Evolutionary conservation across 2,888 invertebrate species (phyloP).

Genomic region (Acrobasis repandana): DNA sequence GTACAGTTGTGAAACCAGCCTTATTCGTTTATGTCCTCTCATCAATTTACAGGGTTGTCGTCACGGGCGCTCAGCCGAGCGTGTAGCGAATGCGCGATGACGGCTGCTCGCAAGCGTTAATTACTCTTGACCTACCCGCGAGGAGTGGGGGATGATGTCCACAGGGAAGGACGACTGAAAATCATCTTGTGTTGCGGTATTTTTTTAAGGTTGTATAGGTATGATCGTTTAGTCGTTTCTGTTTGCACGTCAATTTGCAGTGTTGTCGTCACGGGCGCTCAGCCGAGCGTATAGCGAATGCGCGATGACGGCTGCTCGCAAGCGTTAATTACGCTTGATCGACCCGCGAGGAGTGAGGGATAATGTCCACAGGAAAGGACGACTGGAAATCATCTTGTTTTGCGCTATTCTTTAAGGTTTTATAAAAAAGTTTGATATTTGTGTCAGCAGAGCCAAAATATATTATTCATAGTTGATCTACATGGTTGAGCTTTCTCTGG

Average conservation of each 20-base stretch:
- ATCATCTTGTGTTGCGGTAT: constrained; percentile 4
- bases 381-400: constrained; percentile 18
- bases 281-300: constrained; percentile 52
- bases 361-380: constrained; percentile 2
- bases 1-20: too few species aligned
- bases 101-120: constrained; percentile 66
- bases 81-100: constrained; percentile 60
- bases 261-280: constrained; percentile 36
- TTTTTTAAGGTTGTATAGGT: not conserved
- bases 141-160: constrained; percentile 29
- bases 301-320: constrained; percentile 67
- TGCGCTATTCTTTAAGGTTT: not conserved
- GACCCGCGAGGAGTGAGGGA: constrained; percentile 36
- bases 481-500: too few species aligned
- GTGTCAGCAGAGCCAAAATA: too few species aligned
- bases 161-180: constrained; percentile 11
- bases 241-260: not conserved
- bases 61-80: constrained; percentile 44
- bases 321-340: constrained; percentile 65
- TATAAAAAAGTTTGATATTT: not conserved
- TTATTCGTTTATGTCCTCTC: too few species aligned
- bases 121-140: constrained; percentile 55
- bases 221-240: too few species aligned
- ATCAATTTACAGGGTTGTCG: constrained; percentile 24
- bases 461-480: too few species aligned